A percentile compares a stretch with the other conserved stretches of the same genome.
Conservation (phyloP, 2,113 vertebrate species). For the Vidua macroura region DNA sequence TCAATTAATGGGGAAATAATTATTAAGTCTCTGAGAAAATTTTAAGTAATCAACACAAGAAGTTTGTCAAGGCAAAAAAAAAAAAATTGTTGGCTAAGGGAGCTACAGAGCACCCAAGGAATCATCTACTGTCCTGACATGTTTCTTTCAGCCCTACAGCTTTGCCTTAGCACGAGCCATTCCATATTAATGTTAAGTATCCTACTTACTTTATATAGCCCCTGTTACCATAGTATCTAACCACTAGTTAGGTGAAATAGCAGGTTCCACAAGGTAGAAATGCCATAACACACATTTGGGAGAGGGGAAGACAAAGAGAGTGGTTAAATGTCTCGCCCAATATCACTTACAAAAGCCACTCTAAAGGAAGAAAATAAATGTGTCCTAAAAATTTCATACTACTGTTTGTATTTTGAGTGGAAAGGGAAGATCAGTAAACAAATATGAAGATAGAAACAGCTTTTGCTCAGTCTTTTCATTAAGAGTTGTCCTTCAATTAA, state of each 20-base stretch:
- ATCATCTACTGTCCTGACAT: not conserved
- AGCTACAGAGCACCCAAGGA: not conserved
- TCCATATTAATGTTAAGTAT: not conserved
- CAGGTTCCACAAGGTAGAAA: not conserved
- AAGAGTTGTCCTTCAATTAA: not conserved
- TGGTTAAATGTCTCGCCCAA: not conserved
- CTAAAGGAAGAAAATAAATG: not conserved
- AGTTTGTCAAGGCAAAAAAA: not conserved
- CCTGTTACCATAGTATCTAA: not conserved
- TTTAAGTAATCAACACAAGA: not conserved
- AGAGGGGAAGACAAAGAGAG: not conserved
- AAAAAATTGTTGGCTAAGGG: not conserved
- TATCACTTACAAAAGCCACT: not conserved
- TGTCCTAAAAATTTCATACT: not conserved
- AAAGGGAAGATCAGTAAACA: not conserved
- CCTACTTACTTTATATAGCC: slow-evolving; percentile 20
- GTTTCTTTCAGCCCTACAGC: not conserved
- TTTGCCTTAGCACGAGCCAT: not conserved
- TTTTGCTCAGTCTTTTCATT: not conserved
- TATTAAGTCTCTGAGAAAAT: not conserved
- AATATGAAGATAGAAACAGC: not conserved
- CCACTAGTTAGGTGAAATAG: not conserved
- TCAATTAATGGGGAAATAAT: not conserved
- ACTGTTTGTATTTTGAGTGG: not conserved
- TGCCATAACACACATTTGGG: not conserved